Conservation (phyloP, 2,797 vertebrate genomes). For the Catostomus latipinnis region DNA sequence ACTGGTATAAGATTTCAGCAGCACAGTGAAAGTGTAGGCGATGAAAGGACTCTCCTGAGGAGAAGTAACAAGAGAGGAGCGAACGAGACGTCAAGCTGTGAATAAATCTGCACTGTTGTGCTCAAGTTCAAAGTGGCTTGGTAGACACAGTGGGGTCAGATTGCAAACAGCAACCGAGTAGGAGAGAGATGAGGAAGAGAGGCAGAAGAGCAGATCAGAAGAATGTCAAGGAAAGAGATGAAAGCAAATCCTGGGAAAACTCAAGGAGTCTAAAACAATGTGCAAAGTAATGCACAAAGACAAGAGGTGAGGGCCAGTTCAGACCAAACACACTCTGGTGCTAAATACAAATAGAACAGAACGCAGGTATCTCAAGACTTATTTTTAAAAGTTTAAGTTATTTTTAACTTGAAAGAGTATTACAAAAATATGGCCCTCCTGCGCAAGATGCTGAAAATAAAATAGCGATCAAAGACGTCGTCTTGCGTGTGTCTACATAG, state of each 20-base stretch:
- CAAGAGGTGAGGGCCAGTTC: background rate
- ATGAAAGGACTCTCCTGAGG: background rate
- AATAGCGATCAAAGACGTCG: no score
- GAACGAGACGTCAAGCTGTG: background rate
- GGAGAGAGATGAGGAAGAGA: background rate
- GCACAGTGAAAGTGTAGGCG: background rate
- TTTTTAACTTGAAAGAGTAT: no score
- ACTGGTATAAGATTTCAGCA: background rate
- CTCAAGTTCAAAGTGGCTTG: conserved; percentile 6
- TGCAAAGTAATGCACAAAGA: conserved; percentile 10
- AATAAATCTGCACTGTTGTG: conserved; percentile 21
- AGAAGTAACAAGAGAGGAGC: background rate
- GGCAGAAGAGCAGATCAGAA: background rate
- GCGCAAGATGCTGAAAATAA: no score
- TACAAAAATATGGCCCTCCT: no score
- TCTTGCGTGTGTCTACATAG: no score
- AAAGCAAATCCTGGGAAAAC: background rate
- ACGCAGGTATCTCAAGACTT: no score
- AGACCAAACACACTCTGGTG: no score
- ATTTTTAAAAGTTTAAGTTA: no score
- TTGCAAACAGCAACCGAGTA: conserved; percentile 32
- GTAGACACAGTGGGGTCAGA: background rate
- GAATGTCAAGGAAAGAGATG: background rate
- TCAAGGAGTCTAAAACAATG: no score
- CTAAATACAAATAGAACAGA: no score